Conservation (phyloP, 2,888 invertebrate species). For the Mythimna albipuncta region DNA sequence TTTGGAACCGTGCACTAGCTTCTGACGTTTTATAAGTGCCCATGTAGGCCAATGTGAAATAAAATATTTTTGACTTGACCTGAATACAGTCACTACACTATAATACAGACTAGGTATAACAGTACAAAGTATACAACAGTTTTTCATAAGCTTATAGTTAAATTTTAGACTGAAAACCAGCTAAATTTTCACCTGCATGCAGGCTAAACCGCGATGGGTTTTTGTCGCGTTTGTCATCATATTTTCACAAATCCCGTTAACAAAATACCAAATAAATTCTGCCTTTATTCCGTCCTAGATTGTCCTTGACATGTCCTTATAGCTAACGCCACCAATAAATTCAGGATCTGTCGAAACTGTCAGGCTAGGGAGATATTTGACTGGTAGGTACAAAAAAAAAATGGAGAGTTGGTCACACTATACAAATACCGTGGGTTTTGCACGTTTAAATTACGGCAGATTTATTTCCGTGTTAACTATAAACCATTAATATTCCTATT, state of each 20-base stretch:
- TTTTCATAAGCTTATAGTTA: neutral
- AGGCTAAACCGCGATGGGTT: neutral
- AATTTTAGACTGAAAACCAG: neutral
- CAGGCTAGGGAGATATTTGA: neutral
- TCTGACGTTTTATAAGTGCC: too few relatives aligned
- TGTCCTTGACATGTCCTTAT: too few relatives aligned
- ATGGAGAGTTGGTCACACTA: neutral
- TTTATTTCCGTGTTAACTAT: slow-evolving; percentile 45
- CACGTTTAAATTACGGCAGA: slow-evolving; percentile 30
- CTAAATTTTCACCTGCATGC: neutral
- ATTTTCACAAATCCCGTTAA: neutral
- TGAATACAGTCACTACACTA: too few relatives aligned
- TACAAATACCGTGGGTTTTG: neutral
- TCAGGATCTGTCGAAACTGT: neutral
- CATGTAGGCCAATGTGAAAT: too few relatives aligned
- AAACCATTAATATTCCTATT: slow-evolving; percentile 40
- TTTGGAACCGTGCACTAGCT: too few relatives aligned
- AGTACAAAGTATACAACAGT: too few relatives aligned
- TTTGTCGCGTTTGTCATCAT: neutral
- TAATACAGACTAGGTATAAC: too few relatives aligned
- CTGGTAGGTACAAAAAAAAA: neutral
- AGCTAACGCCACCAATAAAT: neutral
- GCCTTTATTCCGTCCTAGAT: too few relatives aligned
- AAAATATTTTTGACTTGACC: too few relatives aligned
- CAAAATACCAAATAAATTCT: neutral